These are phyloP conservation scores for Cataglyphis rosenhaueri DNA, from an alignment of 2,888 invertebrate species.

Conservation along the genomic window DNA sequence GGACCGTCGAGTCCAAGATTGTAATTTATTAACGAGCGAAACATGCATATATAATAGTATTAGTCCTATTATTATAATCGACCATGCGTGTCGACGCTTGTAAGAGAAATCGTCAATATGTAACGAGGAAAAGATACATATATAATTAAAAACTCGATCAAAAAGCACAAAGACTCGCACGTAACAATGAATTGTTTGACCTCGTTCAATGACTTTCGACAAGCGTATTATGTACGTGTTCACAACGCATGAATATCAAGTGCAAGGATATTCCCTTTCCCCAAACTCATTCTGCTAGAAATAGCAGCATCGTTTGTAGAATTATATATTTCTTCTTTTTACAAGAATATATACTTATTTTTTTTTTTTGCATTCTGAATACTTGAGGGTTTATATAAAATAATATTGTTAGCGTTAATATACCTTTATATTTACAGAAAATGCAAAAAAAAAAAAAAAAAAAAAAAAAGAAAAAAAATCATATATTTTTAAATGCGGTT, in stretches of 20 bases:
- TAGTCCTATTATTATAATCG: slow-evolving; percentile 21
- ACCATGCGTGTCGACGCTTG: slow-evolving; percentile 19
- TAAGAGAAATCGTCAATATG: slow-evolving; percentile 22
- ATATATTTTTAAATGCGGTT: neutral
- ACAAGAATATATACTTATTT: neutral
- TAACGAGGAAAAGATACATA: slow-evolving; percentile 1
- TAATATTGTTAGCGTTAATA: neutral
- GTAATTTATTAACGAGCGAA: slow-evolving; percentile 26
- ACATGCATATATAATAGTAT: neutral
- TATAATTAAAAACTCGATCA: slow-evolving; percentile 22
- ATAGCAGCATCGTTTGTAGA: neutral
- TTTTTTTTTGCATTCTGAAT: neutral
- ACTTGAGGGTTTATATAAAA: neutral
- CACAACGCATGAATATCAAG: slow-evolving; percentile 68
- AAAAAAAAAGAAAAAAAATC: neutral
- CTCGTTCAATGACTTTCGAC: slow-evolving; percentile 32
- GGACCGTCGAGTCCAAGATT: neutral
- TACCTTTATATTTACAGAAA: neutral
- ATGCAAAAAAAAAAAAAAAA: neutral
- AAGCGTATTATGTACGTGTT: slow-evolving; percentile 37
- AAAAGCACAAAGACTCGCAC: slow-evolving; percentile 14
- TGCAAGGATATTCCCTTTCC: slow-evolving; percentile 63
- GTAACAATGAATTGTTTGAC: slow-evolving; percentile 10
- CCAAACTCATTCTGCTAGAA: neutral
- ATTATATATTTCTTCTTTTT: slow-evolving; percentile 1